Evolutionary conservation across 2,113 vertebrate species (phyloP).

Genomic region (Protobothrops mucrosquamatus): DNA sequence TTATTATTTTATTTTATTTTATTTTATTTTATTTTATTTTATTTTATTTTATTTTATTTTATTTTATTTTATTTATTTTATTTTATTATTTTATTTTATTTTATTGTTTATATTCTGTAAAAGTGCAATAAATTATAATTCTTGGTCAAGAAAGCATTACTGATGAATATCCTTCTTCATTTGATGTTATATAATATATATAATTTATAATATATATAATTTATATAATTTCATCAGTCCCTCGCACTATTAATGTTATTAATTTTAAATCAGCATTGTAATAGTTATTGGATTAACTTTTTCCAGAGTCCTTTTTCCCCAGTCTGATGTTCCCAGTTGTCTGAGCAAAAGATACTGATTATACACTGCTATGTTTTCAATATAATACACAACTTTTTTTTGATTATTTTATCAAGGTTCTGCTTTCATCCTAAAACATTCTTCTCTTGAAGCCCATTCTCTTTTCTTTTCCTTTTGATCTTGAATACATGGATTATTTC

Average conservation of each 20-base stretch:
- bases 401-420: slow-evolving; percentile 7
- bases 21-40: too few species aligned
- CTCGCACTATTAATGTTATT: slow-evolving; percentile 13
- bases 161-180: background rate
- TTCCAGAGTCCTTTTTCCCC: slow-evolving; percentile 12
- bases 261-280: slow-evolving; percentile 10
- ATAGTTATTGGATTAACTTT: background rate
- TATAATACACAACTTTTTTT: slow-evolving; percentile 17
- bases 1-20: too few species aligned
- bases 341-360: background rate
- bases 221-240: background rate
- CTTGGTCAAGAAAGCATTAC: background rate
- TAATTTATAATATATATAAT: background rate
- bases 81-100: too few species aligned
- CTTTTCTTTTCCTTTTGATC: slow-evolving; percentile 14
- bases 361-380: background rate
- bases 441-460: slow-evolving; percentile 28
- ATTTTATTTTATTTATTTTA: too few species aligned
- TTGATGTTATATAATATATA: background rate
- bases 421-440: slow-evolving; percentile 13
- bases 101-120: background rate
- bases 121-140: background rate
- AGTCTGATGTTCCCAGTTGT: background rate
- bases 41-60: too few species aligned
- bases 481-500: background rate